These are phyloP conservation scores for Microtus montanus DNA, from an alignment of 2,113 vertebrate genomes.

Conservation along the genomic window DNA sequence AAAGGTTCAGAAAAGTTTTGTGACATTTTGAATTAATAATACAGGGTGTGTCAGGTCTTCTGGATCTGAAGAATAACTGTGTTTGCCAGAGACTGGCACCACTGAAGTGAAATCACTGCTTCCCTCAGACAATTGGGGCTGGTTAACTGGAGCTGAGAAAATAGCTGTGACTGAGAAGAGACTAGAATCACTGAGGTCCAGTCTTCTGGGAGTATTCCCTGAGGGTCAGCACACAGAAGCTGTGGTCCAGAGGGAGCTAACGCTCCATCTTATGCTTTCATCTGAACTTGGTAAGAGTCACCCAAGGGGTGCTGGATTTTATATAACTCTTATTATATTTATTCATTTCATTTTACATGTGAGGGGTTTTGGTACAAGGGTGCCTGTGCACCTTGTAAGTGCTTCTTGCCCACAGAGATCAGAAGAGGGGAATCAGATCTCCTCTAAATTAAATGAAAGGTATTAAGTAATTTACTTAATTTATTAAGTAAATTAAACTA, in stretches of 20 bases:
- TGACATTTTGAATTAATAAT: neutral
- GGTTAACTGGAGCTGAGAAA: neutral
- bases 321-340: neutral
- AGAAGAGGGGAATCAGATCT: no score
- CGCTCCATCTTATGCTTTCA: neutral
- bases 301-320: neutral
- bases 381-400: neutral
- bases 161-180: neutral
- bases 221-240: neutral
- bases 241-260: neutral
- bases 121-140: neutral
- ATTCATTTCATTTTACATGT: neutral
- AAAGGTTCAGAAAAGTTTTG: neutral
- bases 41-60: no score
- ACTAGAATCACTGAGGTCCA: neutral
- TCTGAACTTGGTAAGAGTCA: neutral
- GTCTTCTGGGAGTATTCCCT: neutral
- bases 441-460: neutral
- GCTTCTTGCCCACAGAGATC: neutral
- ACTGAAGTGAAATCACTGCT: neutral
- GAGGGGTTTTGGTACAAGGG: neutral
- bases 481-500: no score
- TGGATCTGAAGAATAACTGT: neutral
- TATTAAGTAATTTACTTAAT: no score
- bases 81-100: neutral